These are phyloP conservation scores for Ptyas mucosa DNA, from an alignment of 2,113 vertebrate species.

Conservation along the genomic window DNA sequence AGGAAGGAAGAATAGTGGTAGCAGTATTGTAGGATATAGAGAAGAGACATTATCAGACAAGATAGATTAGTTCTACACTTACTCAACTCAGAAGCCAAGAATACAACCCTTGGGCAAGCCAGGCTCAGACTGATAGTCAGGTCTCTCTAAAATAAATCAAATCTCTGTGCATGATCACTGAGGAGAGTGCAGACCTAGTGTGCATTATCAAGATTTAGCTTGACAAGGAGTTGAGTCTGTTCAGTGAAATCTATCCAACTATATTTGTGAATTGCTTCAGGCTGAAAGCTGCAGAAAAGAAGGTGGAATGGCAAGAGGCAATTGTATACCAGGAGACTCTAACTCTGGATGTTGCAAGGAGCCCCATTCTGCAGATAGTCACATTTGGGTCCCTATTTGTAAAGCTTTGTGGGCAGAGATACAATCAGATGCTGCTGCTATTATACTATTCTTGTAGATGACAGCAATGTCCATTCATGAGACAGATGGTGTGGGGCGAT, in stretches of 20 bases:
- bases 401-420: background rate
- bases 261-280: background rate
- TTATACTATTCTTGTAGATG: background rate
- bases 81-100: background rate
- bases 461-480: background rate
- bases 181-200: background rate
- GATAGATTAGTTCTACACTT: background rate
- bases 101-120: background rate
- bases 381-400: background rate
- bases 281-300: background rate
- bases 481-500: background rate
- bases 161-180: background rate
- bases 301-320: background rate
- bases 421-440: background rate
- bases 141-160: background rate
- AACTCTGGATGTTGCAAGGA: background rate
- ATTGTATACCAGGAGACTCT: background rate
- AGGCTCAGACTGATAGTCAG: background rate
- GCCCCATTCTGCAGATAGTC: background rate
- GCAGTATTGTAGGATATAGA: background rate
- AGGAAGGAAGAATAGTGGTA: background rate
- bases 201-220: background rate
- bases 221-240: background rate
- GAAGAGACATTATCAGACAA: background rate
- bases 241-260: background rate